Evolutionary conservation across 2,888 invertebrate species (phyloP).

Genomic region (Netelia inedita): DNA sequence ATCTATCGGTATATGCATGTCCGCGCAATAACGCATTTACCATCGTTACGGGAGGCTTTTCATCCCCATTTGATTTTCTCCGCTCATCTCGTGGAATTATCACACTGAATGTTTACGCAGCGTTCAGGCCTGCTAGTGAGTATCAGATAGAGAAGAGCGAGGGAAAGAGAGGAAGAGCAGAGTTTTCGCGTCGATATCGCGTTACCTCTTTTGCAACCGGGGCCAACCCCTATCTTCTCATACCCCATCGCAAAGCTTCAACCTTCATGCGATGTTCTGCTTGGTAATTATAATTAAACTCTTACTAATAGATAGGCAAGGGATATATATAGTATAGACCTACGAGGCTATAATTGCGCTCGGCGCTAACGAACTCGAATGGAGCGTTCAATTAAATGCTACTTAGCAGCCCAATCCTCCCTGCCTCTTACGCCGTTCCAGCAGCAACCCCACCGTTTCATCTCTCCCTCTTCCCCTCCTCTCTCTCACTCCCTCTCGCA

Average conservation of each 20-base stretch:
- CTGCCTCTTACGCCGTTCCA: constrained; percentile 50
- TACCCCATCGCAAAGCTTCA: constrained; percentile 9
- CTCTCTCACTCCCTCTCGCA: background rate
- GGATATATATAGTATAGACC: constrained; percentile 56
- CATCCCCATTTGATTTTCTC: constrained; percentile 23
- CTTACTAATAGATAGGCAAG: constrained; percentile 77
- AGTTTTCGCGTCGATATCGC: constrained; percentile 69
- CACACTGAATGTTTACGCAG: constrained; percentile 73
- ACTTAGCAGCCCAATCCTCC: constrained; percentile 77
- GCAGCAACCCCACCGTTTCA: constrained; percentile 48
- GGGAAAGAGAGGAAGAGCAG: constrained; percentile 26
- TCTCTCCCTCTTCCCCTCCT: constrained; percentile 16
- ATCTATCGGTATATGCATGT: too few relatives aligned
- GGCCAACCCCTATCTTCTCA: background rate
- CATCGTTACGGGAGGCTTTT: too few relatives aligned
- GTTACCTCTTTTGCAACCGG: constrained; percentile 63
- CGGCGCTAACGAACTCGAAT: constrained; percentile 81
- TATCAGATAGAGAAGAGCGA: constrained; percentile 6
- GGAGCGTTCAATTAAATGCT: constrained; percentile 82
- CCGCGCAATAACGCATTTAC: too few relatives aligned
- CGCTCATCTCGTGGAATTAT: constrained; percentile 62
- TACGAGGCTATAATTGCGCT: constrained; percentile 76
- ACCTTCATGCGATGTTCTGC: constrained; percentile 58
- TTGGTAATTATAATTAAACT: constrained; percentile 79
- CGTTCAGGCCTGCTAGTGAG: constrained; percentile 7